phyloP scores from a whole-genome alignment of 2,797 vertebrate species.

The Atherinosoma microstoma region DNA sequence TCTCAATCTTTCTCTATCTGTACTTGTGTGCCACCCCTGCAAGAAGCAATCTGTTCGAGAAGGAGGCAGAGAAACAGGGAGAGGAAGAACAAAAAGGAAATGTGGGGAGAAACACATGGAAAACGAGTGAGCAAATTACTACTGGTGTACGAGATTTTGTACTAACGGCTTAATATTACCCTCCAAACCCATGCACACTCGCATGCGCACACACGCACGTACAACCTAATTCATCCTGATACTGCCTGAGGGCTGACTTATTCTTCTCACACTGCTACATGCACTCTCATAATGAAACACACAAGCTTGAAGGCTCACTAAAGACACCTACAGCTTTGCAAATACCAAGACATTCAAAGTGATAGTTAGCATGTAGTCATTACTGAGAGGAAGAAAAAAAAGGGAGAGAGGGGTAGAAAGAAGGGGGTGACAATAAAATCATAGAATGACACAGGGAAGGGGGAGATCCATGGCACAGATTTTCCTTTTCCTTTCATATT shows the following conservation, averaged over 20 bases:
- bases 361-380: conserved; percentile 61
- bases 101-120: conserved; percentile 16
- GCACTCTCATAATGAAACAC: conserved; percentile 51
- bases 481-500: conserved; percentile 41
- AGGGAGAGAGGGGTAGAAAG: background rate
- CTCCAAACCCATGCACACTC: conserved; percentile 27
- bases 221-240: conserved; percentile 46
- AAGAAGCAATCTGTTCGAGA: conserved; percentile 68
- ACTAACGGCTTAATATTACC: conserved; percentile 67
- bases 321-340: conserved; percentile 61
- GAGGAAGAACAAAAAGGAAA: conserved; percentile 34
- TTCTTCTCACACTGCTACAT: conserved; percentile 47
- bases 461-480: conserved; percentile 22
- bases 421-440: conserved; percentile 11
- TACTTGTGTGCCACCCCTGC: conserved; percentile 50
- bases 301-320: conserved; percentile 28
- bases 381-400: conserved; percentile 26
- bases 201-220: conserved; percentile 25
- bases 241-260: conserved; percentile 46
- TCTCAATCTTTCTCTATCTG: conserved; percentile 54
- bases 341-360: conserved; percentile 64
- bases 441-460: conserved; percentile 12
- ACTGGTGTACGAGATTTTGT: conserved; percentile 56
- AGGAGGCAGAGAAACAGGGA: conserved; percentile 38
- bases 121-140: conserved; percentile 57